A percentile compares a stretch with the other conserved stretches of the same genome.
Conservation (phyloP, 2,113 vertebrate species). For the Apteryx mantelli region DNA sequence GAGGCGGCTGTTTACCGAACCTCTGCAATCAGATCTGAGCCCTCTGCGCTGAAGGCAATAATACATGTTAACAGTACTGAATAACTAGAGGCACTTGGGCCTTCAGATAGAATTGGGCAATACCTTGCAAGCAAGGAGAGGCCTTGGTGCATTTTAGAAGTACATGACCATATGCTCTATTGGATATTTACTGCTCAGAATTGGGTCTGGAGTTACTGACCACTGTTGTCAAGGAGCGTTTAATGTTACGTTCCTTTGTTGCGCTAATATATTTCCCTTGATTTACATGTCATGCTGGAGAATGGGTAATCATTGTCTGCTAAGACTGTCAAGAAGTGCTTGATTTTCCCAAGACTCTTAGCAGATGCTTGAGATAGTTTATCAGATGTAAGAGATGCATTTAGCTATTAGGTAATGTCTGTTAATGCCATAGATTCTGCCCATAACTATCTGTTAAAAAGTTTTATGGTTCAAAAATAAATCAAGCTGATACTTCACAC, state of each 20-base stretch:
- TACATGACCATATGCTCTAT: not conserved
- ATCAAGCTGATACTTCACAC: not conserved
- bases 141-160: not conserved
- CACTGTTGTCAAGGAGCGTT: not conserved
- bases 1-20: not conserved
- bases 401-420: not conserved
- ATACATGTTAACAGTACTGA: not conserved
- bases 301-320: not conserved
- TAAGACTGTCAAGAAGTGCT: not conserved
- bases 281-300: not conserved
- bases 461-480: not conserved
- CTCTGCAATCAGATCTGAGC: not conserved
- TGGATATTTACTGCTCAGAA: not conserved
- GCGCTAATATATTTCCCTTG: not conserved
- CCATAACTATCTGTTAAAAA: not conserved
- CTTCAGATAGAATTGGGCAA: not conserved
- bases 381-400: accelerated
- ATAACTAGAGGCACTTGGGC: not conserved
- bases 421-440: not conserved
- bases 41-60: not conserved
- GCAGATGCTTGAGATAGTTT: not conserved
- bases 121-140: not conserved
- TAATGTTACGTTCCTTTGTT: not conserved
- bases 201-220: not conserved
- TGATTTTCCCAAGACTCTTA: not conserved